A percentile compares a stretch with the other conserved stretches of the same genome.
Conservation (phyloP, 1,140 invertebrate genomes). For the Plutomurus gul region DNA sequence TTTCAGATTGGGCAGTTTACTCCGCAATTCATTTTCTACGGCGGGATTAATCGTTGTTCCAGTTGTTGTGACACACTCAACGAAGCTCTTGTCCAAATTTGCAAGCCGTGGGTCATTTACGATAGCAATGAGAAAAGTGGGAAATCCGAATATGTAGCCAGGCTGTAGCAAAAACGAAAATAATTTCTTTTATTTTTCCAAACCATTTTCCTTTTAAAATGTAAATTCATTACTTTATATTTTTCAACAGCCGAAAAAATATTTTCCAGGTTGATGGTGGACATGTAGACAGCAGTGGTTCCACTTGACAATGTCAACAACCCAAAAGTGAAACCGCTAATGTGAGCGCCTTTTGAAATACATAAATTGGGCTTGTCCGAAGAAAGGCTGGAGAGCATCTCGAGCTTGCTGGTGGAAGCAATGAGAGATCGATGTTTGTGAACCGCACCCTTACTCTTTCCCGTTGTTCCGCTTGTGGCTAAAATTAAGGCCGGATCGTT, state of each 20-base stretch:
- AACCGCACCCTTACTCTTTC: conserved; percentile 31
- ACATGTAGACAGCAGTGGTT: conserved; percentile 21
- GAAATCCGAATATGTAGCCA: no score
- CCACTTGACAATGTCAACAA: not conserved
- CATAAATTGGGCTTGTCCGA: conserved; percentile 29
- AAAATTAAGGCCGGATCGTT: conserved; percentile 35
- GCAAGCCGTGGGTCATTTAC: no score
- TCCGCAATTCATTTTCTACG: no score
- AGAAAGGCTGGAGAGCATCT: not conserved
- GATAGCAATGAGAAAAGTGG: no score
- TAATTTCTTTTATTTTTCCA: no score
- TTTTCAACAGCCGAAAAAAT: conserved; percentile 45
- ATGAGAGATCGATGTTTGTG: conserved; percentile 24
- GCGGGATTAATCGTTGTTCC: no score
- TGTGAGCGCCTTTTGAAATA: conserved; percentile 45
- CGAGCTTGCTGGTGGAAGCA: not conserved
- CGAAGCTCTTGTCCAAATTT: no score
- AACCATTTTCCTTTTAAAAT: no score
- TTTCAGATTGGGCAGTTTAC: no score
- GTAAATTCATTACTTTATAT: conserved; percentile 35
- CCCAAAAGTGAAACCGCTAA: conserved; percentile 32
- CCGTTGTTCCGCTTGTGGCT: conserved; percentile 39
- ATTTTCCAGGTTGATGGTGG: conserved; percentile 26
- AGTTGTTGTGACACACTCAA: no score
- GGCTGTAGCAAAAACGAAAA: no score